A percentile compares a stretch with the other conserved stretches of the same genome.
Evolutionary conservation across 2,113 vertebrate genomes (phyloP).

Genomic region (Cynopterus brachyotis): DNA sequence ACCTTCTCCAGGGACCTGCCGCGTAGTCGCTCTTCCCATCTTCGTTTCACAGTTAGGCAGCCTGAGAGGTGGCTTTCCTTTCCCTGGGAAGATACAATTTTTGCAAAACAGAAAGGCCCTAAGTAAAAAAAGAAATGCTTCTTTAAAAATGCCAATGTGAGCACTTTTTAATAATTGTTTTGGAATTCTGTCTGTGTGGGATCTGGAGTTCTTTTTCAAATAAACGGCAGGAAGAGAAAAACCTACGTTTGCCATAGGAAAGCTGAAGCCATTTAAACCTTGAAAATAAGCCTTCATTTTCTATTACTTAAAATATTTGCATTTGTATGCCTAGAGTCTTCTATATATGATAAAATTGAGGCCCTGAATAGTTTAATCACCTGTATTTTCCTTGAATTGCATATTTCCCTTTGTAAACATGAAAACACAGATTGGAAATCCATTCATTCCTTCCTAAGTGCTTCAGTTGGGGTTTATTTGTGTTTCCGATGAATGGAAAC

Average conservation of each 20-base stretch:
- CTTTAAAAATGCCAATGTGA: background rate
- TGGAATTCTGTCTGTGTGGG: background rate
- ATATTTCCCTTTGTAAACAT: conserved; percentile 65
- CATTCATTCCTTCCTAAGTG: conserved; percentile 52
- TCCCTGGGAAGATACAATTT: background rate
- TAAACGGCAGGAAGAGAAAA: background rate
- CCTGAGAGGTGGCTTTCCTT: background rate
- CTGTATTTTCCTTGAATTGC: conserved; percentile 61
- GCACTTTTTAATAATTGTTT: background rate
- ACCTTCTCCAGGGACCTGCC: background rate
- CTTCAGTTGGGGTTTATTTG: conserved; percentile 37
- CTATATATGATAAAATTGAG: conserved; percentile 57
- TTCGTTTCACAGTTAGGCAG: background rate
- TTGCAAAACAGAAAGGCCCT: background rate
- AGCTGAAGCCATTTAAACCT: background rate
- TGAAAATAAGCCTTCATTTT: conserved; percentile 52
- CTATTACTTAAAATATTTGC: conserved; percentile 51
- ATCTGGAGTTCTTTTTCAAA: background rate
- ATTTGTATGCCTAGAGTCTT: background rate
- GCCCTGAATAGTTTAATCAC: conserved; percentile 2
- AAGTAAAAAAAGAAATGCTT: background rate
- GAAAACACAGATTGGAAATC: conserved; percentile 67
- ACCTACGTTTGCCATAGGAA: conserved; percentile 6
- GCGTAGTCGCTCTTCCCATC: background rate
- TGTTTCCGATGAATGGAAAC: conserved; percentile 52